Percentiles rank a stretch among this genome's conserved stretches.
Evolutionary conservation across 1,140 invertebrate genomes (phyloP).

Genomic region (Nebria ingens): DNA sequence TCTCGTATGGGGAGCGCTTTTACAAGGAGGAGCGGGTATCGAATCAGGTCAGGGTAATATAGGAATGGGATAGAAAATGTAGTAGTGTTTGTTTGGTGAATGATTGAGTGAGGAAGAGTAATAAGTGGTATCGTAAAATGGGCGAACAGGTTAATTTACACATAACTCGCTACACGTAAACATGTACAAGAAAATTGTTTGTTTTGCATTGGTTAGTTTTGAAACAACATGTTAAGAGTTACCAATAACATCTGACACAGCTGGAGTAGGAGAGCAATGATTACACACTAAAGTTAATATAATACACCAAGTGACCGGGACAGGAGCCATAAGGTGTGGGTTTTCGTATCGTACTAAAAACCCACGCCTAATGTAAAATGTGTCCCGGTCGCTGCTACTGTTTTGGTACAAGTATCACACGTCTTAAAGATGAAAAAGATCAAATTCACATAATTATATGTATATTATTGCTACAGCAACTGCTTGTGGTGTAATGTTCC

Average conservation of each 20-base stretch:
- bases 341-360: neutral
- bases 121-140: neutral
- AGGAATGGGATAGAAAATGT: slow-evolving; percentile 1
- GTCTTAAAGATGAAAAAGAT: slow-evolving; percentile 14
- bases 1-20: slow-evolving; percentile 5
- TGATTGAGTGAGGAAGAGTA: neutral
- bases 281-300: slow-evolving; percentile 7
- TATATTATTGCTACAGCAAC: slow-evolving; percentile 34
- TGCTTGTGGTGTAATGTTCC: slow-evolving; percentile 16
- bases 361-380: slow-evolving; percentile 3
- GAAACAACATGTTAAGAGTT: neutral
- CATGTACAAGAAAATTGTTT: slow-evolving; percentile 1
- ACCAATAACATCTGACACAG: slow-evolving; percentile 5
- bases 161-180: slow-evolving; percentile 5
- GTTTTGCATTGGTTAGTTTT: neutral
- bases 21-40: slow-evolving; percentile 10
- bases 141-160: neutral
- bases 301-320: slow-evolving; percentile 6
- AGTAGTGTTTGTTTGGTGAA: neutral
- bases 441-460: slow-evolving; percentile 18
- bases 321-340: neutral
- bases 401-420: slow-evolving; percentile 14
- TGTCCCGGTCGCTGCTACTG: neutral
- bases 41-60: slow-evolving; percentile 9
- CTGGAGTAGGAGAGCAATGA: slow-evolving; percentile 4